Conservation (phyloP, 2,797 vertebrate genomes). For the Leuciscus waleckii region DNA sequence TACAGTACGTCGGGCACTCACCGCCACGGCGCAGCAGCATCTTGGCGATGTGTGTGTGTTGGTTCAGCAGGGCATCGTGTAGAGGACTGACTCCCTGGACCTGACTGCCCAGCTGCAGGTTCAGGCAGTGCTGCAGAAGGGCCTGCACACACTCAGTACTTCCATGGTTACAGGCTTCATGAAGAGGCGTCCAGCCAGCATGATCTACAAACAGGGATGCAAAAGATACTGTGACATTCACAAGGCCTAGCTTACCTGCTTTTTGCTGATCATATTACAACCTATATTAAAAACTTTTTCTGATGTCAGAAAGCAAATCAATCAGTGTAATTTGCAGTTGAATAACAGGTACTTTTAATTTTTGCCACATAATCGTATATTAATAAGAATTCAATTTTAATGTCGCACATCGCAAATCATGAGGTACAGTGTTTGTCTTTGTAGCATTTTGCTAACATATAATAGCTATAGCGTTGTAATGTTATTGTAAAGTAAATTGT, state of each 20-base stretch:
- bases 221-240: conserved; percentile 14
- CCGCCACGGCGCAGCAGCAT: conserved; percentile 86
- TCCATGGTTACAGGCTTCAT: conserved; percentile 98
- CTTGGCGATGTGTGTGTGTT: conserved; percentile 89
- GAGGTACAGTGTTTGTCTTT: neutral
- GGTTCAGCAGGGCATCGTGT: conserved; percentile 89
- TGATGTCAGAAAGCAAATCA: neutral
- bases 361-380: neutral
- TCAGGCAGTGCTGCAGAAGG: conserved; percentile 86
- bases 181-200: conserved; percentile 95
- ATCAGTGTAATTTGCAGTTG: neutral
- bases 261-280: neutral
- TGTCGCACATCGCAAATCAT: neutral
- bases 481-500: neutral
- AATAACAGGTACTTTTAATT: neutral
- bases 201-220: conserved; percentile 79
- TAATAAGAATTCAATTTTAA: neutral
- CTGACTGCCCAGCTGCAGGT: conserved; percentile 86
- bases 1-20: conserved; percentile 57
- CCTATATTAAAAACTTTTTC: neutral
- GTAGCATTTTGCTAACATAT: neutral
- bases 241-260: neutral
- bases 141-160: conserved; percentile 89
- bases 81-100: conserved; percentile 93
- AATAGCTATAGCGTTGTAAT: neutral